Evolutionary conservation across 2,113 vertebrate genomes (phyloP), one percentile per base, ranked within the genome.

Genomic region (Ranitomeya variabilis): DNA sequence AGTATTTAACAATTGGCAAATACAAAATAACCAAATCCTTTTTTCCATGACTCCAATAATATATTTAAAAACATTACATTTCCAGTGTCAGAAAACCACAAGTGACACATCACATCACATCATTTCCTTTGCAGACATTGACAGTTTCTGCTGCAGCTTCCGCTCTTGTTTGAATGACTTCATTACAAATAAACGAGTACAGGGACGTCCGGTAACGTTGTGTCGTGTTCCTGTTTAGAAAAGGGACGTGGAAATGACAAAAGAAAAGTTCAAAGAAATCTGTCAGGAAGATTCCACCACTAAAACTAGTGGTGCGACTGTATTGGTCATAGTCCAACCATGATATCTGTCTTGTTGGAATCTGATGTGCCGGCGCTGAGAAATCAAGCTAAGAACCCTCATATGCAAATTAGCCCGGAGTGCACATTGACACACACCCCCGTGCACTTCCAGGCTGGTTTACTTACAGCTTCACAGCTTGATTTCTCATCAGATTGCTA

Each of bases 81-180:
- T 54, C 19, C 18, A 26, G 19, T 12, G 52, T 26, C 23, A 79
- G 7, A 69, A 16, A 26, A 1, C 12, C 54, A 15, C 55, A 10
- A 12, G 2, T 83, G 6, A 14, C 8, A 7, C 19, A 7, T 66
- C 7, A 26, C 10, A 66, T 4, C 14, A n/a, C 15, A 64, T 37
- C 14, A 52, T 69, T 83, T 83, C 62, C 81, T 69, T 69, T 83
- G 62, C 14, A 13, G 21, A 8, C 11, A 52, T 67, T 45, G 9
- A 83, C 66, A 23, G 26, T n/a, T 54, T 83, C 81, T 83, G 14
- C 69, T 69, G 64, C 81, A 54, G 51, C n/a, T 83, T 83, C 81
- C 45, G 19, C 10, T 64, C 9, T 23, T 45, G 51, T 52, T 21
- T 52, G 18, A 26, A 31, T 26, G 10, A 45, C 37, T 45, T 45